phyloP scores from a whole-genome alignment of 2,797 vertebrate species.

The Spondyliosoma cantharus region DNA sequence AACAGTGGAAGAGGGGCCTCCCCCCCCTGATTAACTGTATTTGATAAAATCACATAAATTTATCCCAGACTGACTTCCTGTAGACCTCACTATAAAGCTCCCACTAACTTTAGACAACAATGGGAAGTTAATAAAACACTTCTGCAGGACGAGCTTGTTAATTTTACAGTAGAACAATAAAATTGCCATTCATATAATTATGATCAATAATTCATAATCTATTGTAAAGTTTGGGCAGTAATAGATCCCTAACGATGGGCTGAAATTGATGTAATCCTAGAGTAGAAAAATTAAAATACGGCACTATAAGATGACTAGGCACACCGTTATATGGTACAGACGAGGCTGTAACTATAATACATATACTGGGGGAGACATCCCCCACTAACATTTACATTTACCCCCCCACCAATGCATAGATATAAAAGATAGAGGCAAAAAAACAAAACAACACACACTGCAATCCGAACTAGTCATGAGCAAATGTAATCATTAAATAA shows the following conservation, averaged over 20 bases:
- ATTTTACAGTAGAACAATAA: neutral
- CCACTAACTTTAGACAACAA: neutral
- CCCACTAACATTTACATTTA: too few relatives aligned
- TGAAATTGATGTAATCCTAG: neutral
- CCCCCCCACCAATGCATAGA: too few relatives aligned
- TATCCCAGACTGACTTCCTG: neutral
- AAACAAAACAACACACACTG: too few relatives aligned
- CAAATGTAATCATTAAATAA: too few relatives aligned
- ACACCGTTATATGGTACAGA: too few relatives aligned
- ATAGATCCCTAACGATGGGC: neutral
- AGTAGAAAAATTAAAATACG: neutral
- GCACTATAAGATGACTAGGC: neutral
- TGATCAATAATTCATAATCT: neutral
- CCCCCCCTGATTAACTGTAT: neutral
- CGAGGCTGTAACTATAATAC: too few relatives aligned
- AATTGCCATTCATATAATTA: neutral
- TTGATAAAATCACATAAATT: neutral
- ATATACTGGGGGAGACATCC: too few relatives aligned
- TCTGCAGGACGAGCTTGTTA: neutral
- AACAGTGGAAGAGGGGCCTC: conserved; percentile 10
- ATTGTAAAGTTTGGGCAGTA: neutral
- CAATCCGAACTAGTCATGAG: too few relatives aligned
- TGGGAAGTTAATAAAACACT: neutral
- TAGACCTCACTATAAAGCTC: neutral
- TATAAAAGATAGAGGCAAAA: too few relatives aligned